A percentile compares a stretch with the other conserved stretches of the same genome.
Conservation (phyloP, 2,113 vertebrate genomes). For the Lipophrys pholis region DNA sequence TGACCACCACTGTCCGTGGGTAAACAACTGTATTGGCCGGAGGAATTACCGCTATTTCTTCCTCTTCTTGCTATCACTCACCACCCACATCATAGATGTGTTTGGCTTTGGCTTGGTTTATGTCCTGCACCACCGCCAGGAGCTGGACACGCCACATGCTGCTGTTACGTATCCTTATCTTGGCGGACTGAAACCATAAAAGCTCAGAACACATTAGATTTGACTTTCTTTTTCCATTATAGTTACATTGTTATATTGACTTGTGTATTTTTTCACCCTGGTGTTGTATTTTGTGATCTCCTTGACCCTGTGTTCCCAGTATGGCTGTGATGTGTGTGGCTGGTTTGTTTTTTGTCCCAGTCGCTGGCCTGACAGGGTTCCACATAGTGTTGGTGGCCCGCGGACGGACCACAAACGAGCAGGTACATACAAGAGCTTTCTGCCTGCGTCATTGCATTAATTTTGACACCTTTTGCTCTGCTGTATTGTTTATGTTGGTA, state of each 20-base stretch:
- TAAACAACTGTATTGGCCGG: conserved; percentile 97
- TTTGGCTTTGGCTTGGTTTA: conserved; percentile 95
- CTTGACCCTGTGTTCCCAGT: conserved; percentile 77
- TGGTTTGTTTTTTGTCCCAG: conserved; percentile 96
- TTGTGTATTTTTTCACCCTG: neutral
- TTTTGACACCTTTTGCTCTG: neutral
- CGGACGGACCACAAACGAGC: conserved; percentile 96
- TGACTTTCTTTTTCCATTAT: neutral
- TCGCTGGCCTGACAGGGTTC: conserved; percentile 95
- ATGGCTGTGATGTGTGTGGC: conserved; percentile 98
- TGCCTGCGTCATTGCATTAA: neutral
- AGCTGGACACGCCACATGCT: conserved; percentile 89
- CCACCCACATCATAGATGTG: conserved; percentile 92
- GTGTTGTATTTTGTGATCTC: conserved; percentile 3
- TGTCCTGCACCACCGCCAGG: conserved; percentile 90
- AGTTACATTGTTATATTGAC: neutral
- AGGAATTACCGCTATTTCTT: conserved; percentile 99
- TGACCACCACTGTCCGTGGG: conserved; percentile 98
- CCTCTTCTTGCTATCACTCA: conserved; percentile 95
- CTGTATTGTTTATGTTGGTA: neutral
- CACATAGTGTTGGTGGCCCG: conserved; percentile 95
- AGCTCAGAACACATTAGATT: neutral
- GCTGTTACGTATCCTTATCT: conserved; percentile 95
- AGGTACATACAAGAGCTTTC: conserved; percentile 79
- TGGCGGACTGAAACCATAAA: neutral